Base-by-base conservation (phyloP, 2,888 invertebrate species). In the Holacanthella duospinosa region DNA sequence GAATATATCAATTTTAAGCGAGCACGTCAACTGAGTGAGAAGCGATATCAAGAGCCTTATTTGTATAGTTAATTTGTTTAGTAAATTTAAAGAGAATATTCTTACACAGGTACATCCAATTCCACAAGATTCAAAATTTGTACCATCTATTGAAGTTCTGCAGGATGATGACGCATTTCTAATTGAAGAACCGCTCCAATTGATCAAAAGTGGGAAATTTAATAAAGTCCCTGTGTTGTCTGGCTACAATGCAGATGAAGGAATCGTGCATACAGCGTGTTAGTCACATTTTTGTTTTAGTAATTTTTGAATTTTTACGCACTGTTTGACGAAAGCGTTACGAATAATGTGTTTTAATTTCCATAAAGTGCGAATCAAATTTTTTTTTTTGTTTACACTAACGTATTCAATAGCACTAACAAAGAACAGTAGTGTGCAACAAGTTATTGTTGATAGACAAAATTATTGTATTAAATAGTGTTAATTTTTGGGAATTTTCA, bases 231-330 rank as follows among this genome's bases (percentile, higher is more conserved):
- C 64, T 1, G 60, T 62, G 64, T 58, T 66, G 2, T 26, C 64
- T 59, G 66, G 66, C 1, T 62, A 62, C 0, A 63, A 58, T 24
- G 57, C 62, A 25, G 66, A 63, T 24, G 66, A 64, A 44, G 66
- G 66, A 26, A 57, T 57, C 3, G n/a, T 36, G n/a, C 24, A 57
- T 36, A n/a, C 29, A 28, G 21, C 24, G 16, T 3, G 1, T 54
- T n/a, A n/a, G n/a, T n/a, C n/a, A n/a, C n/a, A n/a, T n/a, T n/a
- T n/a, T n/a, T n/a, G n/a, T n/a, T n/a, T n/a, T n/a, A n/a, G n/a
- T n/a, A n/a, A n/a, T n/a, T n/a, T n/a, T n/a, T n/a, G n/a, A n/a
- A n/a, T n/a, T n/a, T n/a, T n/a, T n/a, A n/a, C n/a, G n/a, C n/a
- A n/a, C n/a, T n/a, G n/a, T n/a, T n/a, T n/a, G n/a, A n/a, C n/a